These are phyloP conservation scores for Martes martes DNA, from an alignment of 2,113 vertebrate species.

Conservation along the genomic window DNA sequence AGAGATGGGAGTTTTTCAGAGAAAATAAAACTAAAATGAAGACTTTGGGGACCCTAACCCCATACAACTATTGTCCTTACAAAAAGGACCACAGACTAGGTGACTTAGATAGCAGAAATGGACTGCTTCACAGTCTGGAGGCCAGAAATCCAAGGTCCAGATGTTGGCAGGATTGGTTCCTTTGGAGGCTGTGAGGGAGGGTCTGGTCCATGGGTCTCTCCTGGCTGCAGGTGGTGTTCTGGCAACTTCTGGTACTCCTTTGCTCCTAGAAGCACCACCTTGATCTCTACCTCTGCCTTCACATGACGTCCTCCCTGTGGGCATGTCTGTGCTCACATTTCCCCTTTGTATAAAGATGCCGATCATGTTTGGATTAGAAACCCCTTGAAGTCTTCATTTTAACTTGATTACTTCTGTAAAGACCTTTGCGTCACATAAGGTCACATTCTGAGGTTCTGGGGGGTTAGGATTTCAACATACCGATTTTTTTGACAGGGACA, in stretches of 20 bases:
- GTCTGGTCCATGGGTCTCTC: rapidly evolving
- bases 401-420: background rate
- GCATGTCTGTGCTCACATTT: background rate
- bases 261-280: background rate
- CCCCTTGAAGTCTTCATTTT: background rate
- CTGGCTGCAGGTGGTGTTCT: no score
- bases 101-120: background rate
- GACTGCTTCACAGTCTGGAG: background rate
- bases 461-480: background rate
- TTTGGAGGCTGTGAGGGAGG: background rate
- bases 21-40: background rate
- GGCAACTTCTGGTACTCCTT: background rate
- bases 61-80: background rate
- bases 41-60: background rate
- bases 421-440: background rate
- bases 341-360: background rate
- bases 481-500: background rate
- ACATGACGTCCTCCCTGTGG: rapidly evolving
- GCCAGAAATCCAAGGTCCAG: background rate
- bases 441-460: background rate
- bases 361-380: background rate
- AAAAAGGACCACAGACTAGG: background rate
- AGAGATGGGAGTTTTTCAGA: background rate
- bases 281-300: background rate
- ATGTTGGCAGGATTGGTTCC: no score